Conservation (phyloP, 2,888 invertebrate genomes). For the Disparrhopalites patrizii region DNA sequence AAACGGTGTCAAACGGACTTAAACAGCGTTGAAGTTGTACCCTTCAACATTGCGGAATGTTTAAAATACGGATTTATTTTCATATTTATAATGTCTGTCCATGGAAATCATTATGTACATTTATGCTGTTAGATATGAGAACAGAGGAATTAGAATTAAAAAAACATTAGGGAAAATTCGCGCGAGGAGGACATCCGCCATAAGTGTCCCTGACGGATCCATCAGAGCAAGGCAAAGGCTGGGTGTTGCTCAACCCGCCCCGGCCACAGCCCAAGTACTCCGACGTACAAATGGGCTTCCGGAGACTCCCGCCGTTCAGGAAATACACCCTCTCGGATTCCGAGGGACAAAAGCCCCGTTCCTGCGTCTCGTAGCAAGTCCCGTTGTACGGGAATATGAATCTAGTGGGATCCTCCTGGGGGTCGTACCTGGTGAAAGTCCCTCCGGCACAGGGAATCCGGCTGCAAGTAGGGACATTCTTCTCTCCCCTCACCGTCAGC, state of each 20-base stretch:
- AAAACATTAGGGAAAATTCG: neutral
- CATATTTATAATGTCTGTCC: too few relatives aligned
- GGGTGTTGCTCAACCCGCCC: neutral
- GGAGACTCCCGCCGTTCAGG: neutral
- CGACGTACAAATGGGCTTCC: neutral
- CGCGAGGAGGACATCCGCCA: neutral
- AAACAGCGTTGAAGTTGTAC: too few relatives aligned
- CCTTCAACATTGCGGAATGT: too few relatives aligned
- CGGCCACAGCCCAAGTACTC: neutral
- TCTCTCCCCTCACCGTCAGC: too few relatives aligned
- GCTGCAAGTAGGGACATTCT: too few relatives aligned
- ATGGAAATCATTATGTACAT: too few relatives aligned
- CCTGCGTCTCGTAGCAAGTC: slow-evolving; percentile 4
- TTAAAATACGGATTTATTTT: too few relatives aligned
- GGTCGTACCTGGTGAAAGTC: neutral
- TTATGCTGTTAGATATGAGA: too few relatives aligned
- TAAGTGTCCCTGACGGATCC: neutral
- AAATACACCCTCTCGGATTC: neutral
- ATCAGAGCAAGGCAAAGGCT: neutral
- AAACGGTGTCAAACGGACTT: too few relatives aligned
- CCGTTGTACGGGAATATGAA: slow-evolving; percentile 7
- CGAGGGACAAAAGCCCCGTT: slow-evolving; percentile 8
- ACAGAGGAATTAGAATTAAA: too few relatives aligned
- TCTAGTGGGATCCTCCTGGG: neutral
- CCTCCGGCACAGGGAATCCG: slow-evolving; percentile 1